Evolutionary conservation across 2,888 invertebrate species (phyloP), one percentile per base, ranked within the genome.

Genomic region (Acronicta aceris): DNA sequence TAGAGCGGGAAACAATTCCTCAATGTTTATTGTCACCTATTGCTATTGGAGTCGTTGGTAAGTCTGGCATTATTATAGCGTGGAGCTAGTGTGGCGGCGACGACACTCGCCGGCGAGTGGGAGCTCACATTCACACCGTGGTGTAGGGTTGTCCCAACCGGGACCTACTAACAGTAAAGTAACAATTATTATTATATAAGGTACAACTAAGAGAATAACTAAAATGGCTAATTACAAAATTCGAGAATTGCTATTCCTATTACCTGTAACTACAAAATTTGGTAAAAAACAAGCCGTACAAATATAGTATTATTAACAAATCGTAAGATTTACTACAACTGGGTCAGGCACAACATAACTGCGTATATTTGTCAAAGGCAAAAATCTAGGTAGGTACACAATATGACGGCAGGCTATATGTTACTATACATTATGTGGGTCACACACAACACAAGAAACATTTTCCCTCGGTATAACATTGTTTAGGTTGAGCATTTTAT

Each of bases 11-110:
- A 66, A 76, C 59, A 78, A 63, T 72, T 61, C 65, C 47, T 65
- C 72, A 64, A 76, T 72, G 48, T 75, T 76, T 76, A 76, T 75
- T 79, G 71, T 77, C 71, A 79, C 62, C 33, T 76, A 77, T 68
- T 65, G 71, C 33, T 76, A 77, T 68, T 65, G 71, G 61, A 53
- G 55, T 65, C 66, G 65, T 76, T 63, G 76, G 71, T 64, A 55
- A 66, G 75, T 74, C 74, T 72, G 65, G 63, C 48, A 61, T 66
- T 79, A 77, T 69, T 78, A 73, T 53, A 69, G 58, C 66, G 63
- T 21, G 54, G 57, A 53, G 61, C 56, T 45, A 51, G 63, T 52
- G 46, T 58, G 65, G 68, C 64, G 63, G 54, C 66, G 61, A 50
- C 59, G 67, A 65, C 62, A 67, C 62, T 54, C 57, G 33, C 42